Evolutionary conservation across 2,888 invertebrate genomes (phyloP), one percentile per base, ranked within the genome.

Genomic region (Leptopterna dolabrata): DNA sequence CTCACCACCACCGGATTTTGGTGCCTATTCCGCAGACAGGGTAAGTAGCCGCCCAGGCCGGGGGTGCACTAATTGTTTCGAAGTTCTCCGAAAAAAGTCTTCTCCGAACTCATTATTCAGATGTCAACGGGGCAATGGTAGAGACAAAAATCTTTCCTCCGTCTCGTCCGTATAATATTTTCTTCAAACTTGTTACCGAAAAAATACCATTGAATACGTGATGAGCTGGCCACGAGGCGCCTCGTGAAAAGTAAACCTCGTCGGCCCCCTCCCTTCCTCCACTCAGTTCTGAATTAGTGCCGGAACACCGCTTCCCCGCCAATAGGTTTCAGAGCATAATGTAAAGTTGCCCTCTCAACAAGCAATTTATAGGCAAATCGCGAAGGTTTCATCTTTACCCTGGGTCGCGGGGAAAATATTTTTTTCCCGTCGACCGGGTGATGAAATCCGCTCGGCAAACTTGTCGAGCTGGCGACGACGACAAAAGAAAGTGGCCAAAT

Each of bases 341-440:
- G 84, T 70, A 70, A 84, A 70, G 84, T 71, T n/a, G 71, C 71
- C 70, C 84, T 70, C 43, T 71, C 84, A 84, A 84, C 84, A 71
- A 84, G 71, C 84, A 71, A 70, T 71, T 70, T 43, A 71, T 84
- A 84, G 70, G 73, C 73, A 71, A 84, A 84, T 84, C 13, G 63
- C 63, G 36, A n/a, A n/a, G 36, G 19, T 51, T 80, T 76, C n/a
- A 29, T 76, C 76, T 16, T 76, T 30, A 19, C 27, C 27, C 27
- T 19, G 14, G 71, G 13, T n/a, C n/a, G n/a, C 71, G 71, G 7
- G 27, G 27, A 71, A 19, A 55, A 55, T 55, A 71, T 30, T 27
- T 14, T 71, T 71, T 30, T 29, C 29, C 19, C 30, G 71, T 71
- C 71, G 30, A 71, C 29, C 29, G 71, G 19, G 4, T n/a, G 71